These are phyloP conservation scores for Channa argus DNA, from an alignment of 2,113 vertebrate genomes.

Conservation along the genomic window DNA sequence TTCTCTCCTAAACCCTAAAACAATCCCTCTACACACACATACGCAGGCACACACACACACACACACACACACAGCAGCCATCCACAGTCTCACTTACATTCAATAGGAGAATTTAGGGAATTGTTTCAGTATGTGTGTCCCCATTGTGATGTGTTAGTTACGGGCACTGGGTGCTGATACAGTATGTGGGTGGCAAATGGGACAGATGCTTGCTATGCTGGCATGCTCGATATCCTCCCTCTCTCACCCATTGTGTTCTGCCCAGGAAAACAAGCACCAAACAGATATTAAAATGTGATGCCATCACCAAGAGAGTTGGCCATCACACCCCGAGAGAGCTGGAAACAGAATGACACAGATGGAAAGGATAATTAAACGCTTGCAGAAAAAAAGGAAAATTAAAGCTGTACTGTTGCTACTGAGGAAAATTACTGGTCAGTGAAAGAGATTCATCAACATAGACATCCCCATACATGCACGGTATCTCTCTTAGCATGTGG, in stretches of 20 bases:
- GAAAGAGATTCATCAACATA: conserved; percentile 12
- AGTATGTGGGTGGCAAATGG: conserved; percentile 38
- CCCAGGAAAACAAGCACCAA: conserved; percentile 44
- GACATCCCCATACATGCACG: neutral
- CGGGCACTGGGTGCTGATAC: conserved; percentile 12
- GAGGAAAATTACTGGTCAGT: conserved; percentile 15
- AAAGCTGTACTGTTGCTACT: conserved; percentile 24
- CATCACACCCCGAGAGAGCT: conserved; percentile 26
- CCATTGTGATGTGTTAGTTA: conserved; percentile 25
- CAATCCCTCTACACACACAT: too few species aligned
- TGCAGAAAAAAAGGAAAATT: conserved; percentile 6
- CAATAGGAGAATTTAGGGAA: conserved; percentile 9
- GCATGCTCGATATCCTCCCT: conserved; percentile 53
- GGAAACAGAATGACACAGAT: conserved; percentile 41
- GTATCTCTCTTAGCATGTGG: neutral
- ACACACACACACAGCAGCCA: neutral
- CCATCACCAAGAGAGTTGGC: conserved; percentile 27
- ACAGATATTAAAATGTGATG: conserved; percentile 69
- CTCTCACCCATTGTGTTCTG: conserved; percentile 34
- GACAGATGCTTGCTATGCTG: conserved; percentile 45
- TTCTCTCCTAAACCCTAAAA: conserved; percentile 21
- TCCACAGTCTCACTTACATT: neutral
- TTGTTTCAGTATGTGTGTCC: conserved; percentile 19
- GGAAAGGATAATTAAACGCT: conserved; percentile 38
- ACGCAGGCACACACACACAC: neutral